A percentile compares a stretch with the other conserved stretches of the same genome.
These are phyloP conservation scores for Semicossyphus pulcher DNA, from an alignment of 2,113 vertebrate genomes.

Conservation along the genomic window DNA sequence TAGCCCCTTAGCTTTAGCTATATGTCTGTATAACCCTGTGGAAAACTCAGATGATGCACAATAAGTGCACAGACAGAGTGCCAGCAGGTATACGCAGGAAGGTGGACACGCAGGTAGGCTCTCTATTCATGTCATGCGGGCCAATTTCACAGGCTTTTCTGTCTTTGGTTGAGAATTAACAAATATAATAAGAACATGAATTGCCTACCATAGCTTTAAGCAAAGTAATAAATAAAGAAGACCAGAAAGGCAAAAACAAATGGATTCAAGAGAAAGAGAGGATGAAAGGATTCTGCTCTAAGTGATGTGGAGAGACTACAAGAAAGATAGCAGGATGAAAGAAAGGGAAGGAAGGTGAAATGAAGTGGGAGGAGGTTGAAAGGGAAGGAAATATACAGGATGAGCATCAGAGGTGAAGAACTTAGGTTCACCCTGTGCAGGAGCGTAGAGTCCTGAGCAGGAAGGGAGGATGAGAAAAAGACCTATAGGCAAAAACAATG, in stretches of 20 bases:
- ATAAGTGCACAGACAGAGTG: no score
- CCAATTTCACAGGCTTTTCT: no score
- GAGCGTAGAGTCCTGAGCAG: background rate
- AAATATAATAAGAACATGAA: no score
- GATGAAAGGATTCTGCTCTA: conserved; percentile 18
- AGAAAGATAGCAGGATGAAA: conserved; percentile 10
- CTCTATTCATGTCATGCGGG: no score
- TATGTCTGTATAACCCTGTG: no score
- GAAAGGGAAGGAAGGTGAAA: conserved; percentile 38
- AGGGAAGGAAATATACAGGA: conserved; percentile 33
- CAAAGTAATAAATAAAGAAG: conserved; percentile 12
- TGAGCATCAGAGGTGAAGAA: conserved; percentile 50
- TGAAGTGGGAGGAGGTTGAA: conserved; percentile 31
- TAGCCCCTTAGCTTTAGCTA: no score
- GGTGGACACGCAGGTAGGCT: no score
- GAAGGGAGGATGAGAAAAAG: conserved; percentile 20
- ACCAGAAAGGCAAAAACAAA: background rate
- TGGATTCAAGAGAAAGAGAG: background rate
- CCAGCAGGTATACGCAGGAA: no score
- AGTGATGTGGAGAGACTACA: conserved; percentile 10
- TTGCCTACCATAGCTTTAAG: background rate
- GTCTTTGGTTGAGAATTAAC: no score
- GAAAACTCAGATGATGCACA: no score
- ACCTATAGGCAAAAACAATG: background rate
- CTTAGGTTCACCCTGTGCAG: background rate